Percentiles rank a stretch among this genome's conserved stretches.
These are phyloP conservation scores for Pantherophis alleghaniensis DNA, from an alignment of 2,797 vertebrate genomes.

Conservation along the genomic window DNA sequence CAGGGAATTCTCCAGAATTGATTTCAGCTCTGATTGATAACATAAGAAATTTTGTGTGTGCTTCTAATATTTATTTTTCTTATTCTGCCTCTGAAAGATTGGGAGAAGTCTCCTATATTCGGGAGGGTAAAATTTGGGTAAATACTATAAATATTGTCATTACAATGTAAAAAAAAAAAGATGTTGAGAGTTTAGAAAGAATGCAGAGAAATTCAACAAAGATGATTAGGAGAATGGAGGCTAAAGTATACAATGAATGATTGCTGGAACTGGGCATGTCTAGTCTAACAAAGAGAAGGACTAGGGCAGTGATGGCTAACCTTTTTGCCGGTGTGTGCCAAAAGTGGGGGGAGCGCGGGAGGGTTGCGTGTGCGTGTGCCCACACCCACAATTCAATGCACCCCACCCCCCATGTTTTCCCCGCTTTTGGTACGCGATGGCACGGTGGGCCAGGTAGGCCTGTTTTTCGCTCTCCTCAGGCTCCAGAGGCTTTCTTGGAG, in stretches of 20 bases:
- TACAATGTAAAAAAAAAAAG: neutral
- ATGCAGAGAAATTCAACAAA: neutral
- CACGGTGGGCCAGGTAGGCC: too few species aligned
- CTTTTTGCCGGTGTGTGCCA: too few species aligned
- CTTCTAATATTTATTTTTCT: neutral
- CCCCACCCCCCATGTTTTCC: too few species aligned
- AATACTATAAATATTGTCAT: neutral
- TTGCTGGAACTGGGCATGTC: neutral
- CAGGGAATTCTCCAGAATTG: neutral
- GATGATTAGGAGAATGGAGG: neutral
- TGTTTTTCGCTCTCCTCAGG: too few species aligned
- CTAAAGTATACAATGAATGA: neutral
- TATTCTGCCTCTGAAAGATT: neutral
- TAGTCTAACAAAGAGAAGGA: too few species aligned
- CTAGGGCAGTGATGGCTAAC: too few species aligned
- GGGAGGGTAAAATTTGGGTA: neutral
- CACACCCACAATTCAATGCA: too few species aligned
- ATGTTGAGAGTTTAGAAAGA: neutral
- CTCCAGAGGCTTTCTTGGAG: too few species aligned
- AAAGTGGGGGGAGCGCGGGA: too few species aligned
- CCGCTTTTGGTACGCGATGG: too few species aligned
- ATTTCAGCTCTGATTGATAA: neutral
- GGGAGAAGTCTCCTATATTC: neutral
- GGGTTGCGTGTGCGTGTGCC: too few species aligned
- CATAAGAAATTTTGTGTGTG: neutral